A percentile compares a stretch with the other conserved stretches of the same genome.
These are phyloP conservation scores for Phengaris alcon DNA, from an alignment of 2,888 invertebrate species.

Conservation along the genomic window DNA sequence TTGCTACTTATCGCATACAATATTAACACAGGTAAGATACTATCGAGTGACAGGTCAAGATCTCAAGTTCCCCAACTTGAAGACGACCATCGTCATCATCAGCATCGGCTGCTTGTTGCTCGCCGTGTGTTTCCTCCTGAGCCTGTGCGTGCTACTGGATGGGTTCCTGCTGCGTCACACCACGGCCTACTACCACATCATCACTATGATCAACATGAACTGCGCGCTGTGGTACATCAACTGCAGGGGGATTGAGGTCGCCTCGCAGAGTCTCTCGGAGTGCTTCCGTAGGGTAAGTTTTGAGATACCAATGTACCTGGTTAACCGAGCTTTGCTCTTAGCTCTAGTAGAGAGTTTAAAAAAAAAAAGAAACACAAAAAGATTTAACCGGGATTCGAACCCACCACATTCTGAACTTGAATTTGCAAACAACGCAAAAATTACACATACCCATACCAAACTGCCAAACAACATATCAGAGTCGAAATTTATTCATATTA, in stretches of 20 bases:
- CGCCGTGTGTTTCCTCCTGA: conserved; percentile 80
- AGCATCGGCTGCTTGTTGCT: conserved; percentile 81
- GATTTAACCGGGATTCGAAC: no score
- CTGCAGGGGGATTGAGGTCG: conserved; percentile 82
- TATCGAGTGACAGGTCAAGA: conserved; percentile 80
- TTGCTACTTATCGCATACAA: no score
- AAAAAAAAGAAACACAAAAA: no score
- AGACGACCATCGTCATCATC: conserved; percentile 80
- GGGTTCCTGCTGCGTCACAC: conserved; percentile 83
- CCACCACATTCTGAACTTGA: no score
- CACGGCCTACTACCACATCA: conserved; percentile 81
- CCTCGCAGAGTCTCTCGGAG: conserved; percentile 76
- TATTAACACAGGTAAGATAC: conserved; percentile 66
- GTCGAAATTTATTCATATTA: no score
- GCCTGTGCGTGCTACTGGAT: conserved; percentile 80
- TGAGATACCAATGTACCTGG: background rate
- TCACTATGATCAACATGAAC: conserved; percentile 86
- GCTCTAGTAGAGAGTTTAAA: no score
- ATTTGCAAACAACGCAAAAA: no score
- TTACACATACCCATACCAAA: no score
- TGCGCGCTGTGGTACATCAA: conserved; percentile 86
- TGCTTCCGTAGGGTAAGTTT: conserved; percentile 71
- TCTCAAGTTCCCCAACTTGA: conserved; percentile 80
- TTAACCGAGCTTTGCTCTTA: background rate
- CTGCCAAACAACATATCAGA: no score